These are phyloP conservation scores for Megaceryle maxima DNA, from an alignment of 2,113 vertebrate genomes.

Conservation along the genomic window DNA sequence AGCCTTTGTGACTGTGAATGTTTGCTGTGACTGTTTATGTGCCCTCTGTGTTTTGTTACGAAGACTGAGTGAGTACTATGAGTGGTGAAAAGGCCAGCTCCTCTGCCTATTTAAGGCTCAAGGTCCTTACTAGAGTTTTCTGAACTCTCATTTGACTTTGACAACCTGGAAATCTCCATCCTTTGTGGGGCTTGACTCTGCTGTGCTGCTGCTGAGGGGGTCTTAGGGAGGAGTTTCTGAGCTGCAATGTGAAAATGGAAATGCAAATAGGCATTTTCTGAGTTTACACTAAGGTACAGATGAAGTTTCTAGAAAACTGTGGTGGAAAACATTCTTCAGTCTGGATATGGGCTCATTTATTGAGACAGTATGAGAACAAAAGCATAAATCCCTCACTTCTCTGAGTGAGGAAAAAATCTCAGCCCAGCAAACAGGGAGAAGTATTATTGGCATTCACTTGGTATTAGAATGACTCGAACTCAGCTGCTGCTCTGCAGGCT, in stretches of 20 bases:
- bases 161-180: background rate
- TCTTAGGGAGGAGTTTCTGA: background rate
- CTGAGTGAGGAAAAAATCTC: background rate
- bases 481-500: background rate
- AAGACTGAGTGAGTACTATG: background rate
- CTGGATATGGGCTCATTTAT: background rate
- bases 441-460: background rate
- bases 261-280: background rate
- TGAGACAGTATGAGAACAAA: background rate
- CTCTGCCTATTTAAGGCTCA: background rate
- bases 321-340: background rate
- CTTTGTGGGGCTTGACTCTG: background rate
- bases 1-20: background rate
- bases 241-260: background rate
- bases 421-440: background rate
- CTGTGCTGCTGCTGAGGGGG: background rate
- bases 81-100: background rate
- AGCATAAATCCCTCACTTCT: background rate
- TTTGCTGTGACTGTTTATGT: background rate
- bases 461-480: conserved; percentile 12
- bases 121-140: background rate
- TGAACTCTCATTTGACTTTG: background rate
- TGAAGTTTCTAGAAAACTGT: background rate
- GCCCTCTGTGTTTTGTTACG: background rate
- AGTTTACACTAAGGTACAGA: background rate